These are phyloP conservation scores for Physocephala rufipes DNA, from an alignment of 2,888 invertebrate species.

Conservation along the genomic window DNA sequence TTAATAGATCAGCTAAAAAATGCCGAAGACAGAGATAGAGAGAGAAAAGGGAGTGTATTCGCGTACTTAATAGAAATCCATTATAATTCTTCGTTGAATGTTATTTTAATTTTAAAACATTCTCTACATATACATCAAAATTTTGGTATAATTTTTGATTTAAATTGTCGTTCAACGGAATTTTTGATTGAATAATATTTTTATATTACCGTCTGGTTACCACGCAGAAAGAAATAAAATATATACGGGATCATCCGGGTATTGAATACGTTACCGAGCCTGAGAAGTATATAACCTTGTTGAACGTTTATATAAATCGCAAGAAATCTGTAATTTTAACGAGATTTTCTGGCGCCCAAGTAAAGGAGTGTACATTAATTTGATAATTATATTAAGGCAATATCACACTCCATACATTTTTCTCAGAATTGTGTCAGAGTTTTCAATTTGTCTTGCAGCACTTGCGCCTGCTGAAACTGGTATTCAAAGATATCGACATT, in stretches of 20 bases:
- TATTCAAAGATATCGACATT: constrained; percentile 52
- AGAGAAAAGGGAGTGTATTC: too few relatives aligned
- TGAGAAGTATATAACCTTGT: constrained; percentile 54
- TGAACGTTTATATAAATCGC: constrained; percentile 52
- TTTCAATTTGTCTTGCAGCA: constrained; percentile 44
- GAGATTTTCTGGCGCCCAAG: constrained; percentile 57
- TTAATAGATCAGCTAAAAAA: too few relatives aligned
- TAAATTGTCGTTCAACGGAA: constrained; percentile 48
- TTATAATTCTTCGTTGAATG: too few relatives aligned
- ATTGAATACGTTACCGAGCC: constrained; percentile 59
- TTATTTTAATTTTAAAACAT: too few relatives aligned
- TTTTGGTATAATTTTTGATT: constrained; percentile 55
- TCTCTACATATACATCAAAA: constrained; percentile 46
- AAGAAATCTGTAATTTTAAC: constrained; percentile 63
- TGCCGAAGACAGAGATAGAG: too few relatives aligned
- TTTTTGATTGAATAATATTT: too few relatives aligned
- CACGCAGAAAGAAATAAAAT: constrained; percentile 53
- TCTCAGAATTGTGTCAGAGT: neutral
- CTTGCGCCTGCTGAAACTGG: constrained; percentile 59
- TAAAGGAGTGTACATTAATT: constrained; percentile 48
- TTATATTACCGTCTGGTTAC: constrained; percentile 56
- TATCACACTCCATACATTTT: neutral
- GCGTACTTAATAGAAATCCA: too few relatives aligned
- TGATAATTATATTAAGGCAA: constrained; percentile 57
- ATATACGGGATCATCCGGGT: constrained; percentile 57